Conservation (phyloP, 2,888 invertebrate species). For the Elmis aenea region DNA sequence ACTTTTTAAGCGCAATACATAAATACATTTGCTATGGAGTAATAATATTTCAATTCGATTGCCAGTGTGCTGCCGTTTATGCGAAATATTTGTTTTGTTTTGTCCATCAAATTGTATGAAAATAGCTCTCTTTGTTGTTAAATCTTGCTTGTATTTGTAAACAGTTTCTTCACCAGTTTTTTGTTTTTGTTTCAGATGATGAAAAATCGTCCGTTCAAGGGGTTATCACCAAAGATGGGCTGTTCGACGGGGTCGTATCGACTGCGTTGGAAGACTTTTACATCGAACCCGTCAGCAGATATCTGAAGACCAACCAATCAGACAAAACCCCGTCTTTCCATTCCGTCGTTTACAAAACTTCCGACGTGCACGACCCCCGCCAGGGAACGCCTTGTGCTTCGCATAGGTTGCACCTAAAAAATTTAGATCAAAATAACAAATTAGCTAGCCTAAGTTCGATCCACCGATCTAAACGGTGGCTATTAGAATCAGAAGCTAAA, state of each 20-base stretch:
- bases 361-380: constrained; percentile 62
- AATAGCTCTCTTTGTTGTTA: too few species aligned
- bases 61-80: too few species aligned
- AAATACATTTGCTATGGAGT: too few species aligned
- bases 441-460: constrained; percentile 28
- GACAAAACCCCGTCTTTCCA: constrained; percentile 59
- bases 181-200: constrained; percentile 56
- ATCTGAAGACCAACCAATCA: constrained; percentile 48
- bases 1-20: too few species aligned
- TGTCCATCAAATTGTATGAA: too few species aligned
- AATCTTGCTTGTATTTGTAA: too few species aligned
- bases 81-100: too few species aligned
- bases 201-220: constrained; percentile 79
- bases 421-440: constrained; percentile 40
- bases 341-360: constrained; percentile 77
- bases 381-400: constrained; percentile 39
- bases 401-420: constrained; percentile 33
- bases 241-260: constrained; percentile 85
- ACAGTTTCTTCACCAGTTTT: too few species aligned
- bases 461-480: constrained; percentile 57
- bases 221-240: constrained; percentile 77
- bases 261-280: constrained; percentile 76
- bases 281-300: constrained; percentile 74
- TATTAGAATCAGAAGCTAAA: constrained; percentile 58
- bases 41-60: too few species aligned